phyloP scores from a whole-genome alignment of 2,113 vertebrate genomes.

The Trematomus loennbergii region DNA sequence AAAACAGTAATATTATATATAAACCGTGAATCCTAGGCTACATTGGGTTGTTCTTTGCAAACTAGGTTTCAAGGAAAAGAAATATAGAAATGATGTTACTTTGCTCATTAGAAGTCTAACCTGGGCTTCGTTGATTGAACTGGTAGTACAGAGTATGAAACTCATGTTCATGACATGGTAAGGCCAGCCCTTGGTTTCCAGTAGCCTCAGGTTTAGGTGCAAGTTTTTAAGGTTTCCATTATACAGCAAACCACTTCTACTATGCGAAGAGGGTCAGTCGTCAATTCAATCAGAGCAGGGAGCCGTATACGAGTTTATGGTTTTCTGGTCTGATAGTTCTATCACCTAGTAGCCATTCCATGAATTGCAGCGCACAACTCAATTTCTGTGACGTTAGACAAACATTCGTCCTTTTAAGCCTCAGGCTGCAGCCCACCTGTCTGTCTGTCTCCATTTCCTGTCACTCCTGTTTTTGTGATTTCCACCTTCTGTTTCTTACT shows the following conservation, averaged over 20 bases:
- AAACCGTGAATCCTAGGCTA: too few species aligned
- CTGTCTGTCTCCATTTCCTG: constrained; percentile 71
- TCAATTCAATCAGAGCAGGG: not conserved
- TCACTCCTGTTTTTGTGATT: constrained; percentile 56
- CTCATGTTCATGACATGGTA: too few species aligned
- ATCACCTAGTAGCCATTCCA: not conserved
- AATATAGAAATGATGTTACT: too few species aligned
- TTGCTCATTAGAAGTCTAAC: not conserved
- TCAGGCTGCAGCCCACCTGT: constrained; percentile 70
- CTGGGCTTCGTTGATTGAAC: not conserved
- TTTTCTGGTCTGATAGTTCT: not conserved
- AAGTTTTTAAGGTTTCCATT: not conserved
- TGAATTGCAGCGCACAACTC: not conserved
- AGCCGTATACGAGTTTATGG: not conserved
- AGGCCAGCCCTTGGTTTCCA: too few species aligned
- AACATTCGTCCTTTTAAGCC: not conserved
- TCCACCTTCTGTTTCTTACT: constrained; percentile 94
- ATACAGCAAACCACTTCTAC: not conserved
- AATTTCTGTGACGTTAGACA: not conserved
- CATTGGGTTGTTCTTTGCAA: not conserved
- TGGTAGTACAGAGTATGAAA: too few species aligned
- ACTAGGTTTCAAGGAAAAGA: too few species aligned
- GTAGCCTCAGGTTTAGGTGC: too few species aligned
- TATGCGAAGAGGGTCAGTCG: not conserved
- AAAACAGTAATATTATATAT: too few species aligned